Evolutionary conservation across 2,113 vertebrate genomes (phyloP), one percentile per base, ranked within the genome.

Genomic region (Pedetes capensis): DNA sequence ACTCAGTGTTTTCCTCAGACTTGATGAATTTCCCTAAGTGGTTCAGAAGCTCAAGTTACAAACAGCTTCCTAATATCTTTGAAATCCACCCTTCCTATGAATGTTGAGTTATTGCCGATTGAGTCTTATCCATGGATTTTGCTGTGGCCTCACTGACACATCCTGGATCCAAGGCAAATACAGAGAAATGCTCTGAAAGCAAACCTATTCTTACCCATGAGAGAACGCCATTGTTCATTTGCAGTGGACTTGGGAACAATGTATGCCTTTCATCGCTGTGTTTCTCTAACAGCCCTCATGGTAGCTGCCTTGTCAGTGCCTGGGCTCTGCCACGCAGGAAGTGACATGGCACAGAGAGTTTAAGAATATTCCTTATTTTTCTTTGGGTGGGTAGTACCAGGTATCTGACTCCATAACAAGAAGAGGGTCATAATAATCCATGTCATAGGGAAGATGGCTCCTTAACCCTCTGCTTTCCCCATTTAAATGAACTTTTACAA

Each of bases 141-240:
- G 93, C 85, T 94, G 81, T 95, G 90, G 97, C 76, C 57, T 97
- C 0, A 9, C 64, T 95, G 92, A 97, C 95, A 92, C 81, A 47
- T 88, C 85, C 88, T 95, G 63, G 88, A 88, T 97, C 97, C 97
- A 97, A 97, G 96, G 93, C 96, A 97, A 97, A 97, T 91, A 97
- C 68, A 96, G 96, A 97, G 93, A 80, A 92, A 57, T 64, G 64
- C 29, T 95, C 94, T 93, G 90, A 95, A 95, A 96, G 96, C 92
- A 91, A 94, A 97, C 68, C 87, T 85, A 78, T 92, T 92, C 96
- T 87, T 83, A 42, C 17, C 72, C 79, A 61, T 69, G 85, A 96
- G 96, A 96, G 95, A 96, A 95, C 23, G 37, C 94, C 90, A 93
- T 95, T 96, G 83, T 97, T 97, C 93, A 88, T 22, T 63, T 63